Evolutionary conservation across 2,888 invertebrate species (phyloP), one percentile per base, ranked within the genome.

Genomic region (Stenchaetothrips biformis): DNA sequence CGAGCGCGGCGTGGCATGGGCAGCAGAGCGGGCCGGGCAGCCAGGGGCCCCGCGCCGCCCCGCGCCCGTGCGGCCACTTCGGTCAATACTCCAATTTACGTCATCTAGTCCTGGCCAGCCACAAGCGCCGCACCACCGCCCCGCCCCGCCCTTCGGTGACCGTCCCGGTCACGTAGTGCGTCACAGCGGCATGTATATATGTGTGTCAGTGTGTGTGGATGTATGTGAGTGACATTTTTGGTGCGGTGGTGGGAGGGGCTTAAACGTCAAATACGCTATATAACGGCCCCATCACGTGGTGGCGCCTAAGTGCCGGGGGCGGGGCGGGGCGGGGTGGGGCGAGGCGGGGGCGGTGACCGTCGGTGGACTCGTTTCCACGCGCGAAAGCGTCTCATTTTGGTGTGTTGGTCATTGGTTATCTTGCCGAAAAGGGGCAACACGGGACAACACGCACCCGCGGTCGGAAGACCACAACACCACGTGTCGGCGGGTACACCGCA

Each of bases 61-160:
- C 25, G 7, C n/a, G 67, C 0, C 67, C 7, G 67, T 9, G 7
- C 0, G 21, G 67, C 25, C 25, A 21, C 67, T 18, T 18, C 67
- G 67, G 67, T 74, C 67, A 74, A 74, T 74, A 74, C 67, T 8
- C 67, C 67, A 74, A 74, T 74, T 74, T 74, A 74, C 67, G 67
- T 74, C 67, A 74, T 74, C 67, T 74, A 74, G 67, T 21, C 7
- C 1, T n/a, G 21, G 67, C 53, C 67, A 25, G 16, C 37, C 37
- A 37, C 37, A 37, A 37, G 37, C 37, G 37, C 67, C 67, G 7
- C 67, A 25, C 25, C 67, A 6, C 67, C 67, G 25, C 67, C 21
- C 67, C 67, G 67, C 67, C 21, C 67, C 62, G n/a, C 62, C 18
- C 62, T 25, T 11, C 67, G 67, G 7, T 74, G 67, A 53, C 53